Evolutionary conservation across 2,113 vertebrate genomes (phyloP).

Genomic region (Turdus rufiventris): DNA sequence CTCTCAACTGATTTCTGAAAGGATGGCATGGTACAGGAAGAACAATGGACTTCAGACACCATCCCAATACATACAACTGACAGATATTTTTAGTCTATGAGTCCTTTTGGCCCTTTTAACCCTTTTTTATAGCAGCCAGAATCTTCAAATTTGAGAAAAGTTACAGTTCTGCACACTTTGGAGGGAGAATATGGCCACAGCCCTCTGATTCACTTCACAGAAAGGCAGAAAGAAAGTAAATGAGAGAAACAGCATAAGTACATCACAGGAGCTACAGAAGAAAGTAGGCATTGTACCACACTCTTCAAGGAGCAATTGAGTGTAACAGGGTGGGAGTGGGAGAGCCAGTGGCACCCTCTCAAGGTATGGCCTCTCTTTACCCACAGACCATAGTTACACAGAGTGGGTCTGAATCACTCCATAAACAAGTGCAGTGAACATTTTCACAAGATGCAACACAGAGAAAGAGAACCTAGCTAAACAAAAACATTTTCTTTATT

Average conservation of each 20-base stretch:
- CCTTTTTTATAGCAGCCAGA: not conserved
- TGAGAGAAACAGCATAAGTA: not conserved
- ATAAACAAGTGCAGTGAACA: not conserved
- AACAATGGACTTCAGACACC: not conserved
- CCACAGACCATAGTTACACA: fast-evolving
- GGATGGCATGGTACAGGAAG: not conserved
- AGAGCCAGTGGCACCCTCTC: not conserved
- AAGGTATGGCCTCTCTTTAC: not conserved
- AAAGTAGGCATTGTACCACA: not conserved
- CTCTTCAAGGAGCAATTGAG: not conserved
- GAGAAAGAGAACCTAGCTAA: not conserved
- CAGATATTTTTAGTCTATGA: not conserved
- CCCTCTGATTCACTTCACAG: not conserved
- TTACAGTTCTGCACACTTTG: not conserved
- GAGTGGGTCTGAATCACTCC: not conserved
- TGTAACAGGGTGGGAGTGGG: not conserved
- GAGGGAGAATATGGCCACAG: not conserved
- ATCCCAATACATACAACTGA: not conserved
- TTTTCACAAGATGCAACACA: not conserved
- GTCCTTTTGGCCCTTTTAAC: not conserved
- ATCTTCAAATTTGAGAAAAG: not conserved
- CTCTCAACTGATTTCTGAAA: not conserved
- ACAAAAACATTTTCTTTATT: not conserved
- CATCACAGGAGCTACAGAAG: not conserved
- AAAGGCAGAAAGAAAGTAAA: not conserved